phyloP scores from a whole-genome alignment of 2,797 vertebrate species.

The Syngnathus acus region DNA sequence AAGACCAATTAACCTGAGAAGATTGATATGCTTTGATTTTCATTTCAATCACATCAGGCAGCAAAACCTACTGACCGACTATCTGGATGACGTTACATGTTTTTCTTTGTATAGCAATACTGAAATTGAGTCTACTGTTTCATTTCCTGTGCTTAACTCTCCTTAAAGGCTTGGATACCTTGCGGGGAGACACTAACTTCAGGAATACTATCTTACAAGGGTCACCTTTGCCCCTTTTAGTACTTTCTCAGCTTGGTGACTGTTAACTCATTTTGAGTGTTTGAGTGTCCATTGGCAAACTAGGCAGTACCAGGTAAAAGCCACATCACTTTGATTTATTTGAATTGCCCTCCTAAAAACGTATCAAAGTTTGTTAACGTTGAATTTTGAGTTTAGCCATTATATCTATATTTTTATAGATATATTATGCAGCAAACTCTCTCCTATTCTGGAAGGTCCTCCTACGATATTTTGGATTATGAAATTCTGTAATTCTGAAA shows the following conservation, averaged over 20 bases:
- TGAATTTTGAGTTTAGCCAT: too few species aligned
- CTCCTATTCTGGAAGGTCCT: too few species aligned
- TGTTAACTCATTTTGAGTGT: neutral
- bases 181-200: neutral
- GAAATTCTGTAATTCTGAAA: too few species aligned
- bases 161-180: neutral
- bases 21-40: constrained; percentile 61
- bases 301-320: neutral
- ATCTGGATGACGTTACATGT: neutral
- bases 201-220: neutral
- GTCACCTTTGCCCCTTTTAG: neutral
- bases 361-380: too few species aligned
- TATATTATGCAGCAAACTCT: too few species aligned
- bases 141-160: neutral
- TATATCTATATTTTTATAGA: too few species aligned
- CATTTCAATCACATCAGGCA: constrained; percentile 38
- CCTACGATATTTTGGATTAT: too few species aligned
- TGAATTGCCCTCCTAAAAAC: too few species aligned
- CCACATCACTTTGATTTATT: neutral
- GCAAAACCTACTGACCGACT: neutral
- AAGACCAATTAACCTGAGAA: constrained; percentile 63
- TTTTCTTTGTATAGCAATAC: neutral
- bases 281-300: neutral
- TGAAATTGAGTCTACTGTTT: neutral
- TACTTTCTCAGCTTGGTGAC: neutral